Base-by-base conservation (phyloP, 2,888 invertebrate genomes). In the Pherbina coryleti region DNA sequence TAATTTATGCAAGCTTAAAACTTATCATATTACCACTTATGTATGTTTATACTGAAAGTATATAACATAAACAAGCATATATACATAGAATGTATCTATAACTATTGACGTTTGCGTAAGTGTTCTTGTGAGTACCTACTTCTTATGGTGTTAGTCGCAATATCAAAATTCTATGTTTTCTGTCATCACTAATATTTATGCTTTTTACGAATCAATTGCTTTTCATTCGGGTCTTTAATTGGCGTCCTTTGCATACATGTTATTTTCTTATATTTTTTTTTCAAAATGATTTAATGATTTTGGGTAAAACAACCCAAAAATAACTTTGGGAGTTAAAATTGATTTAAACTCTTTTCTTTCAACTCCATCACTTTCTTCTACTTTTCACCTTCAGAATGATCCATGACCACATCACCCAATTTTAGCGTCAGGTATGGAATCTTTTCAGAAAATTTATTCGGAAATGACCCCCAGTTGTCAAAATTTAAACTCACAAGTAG, bases 121-220 rank as follows among this genome's bases (percentile, higher is more conserved):
- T 64, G 64, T 64, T 64, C 2, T 28, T 64, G 64, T 64, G 31
- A 64, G 64, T 64, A 64, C 57, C 31, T 64, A 64, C 22, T 31
- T 64, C n/a, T n/a, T 83, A 83, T 88, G 88, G 89, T 88, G 89
- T 88, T 85, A 89, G 88, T 88, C 86, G 85, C 88, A 88, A 86
- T 84, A 84, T 84, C 85, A 82, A 62, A 70, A 70, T 37, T 80
- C 78, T 86, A 82, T 85, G 84, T 84, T 82, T 82, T 85, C 83
- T 86, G 84, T 88, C 86, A 85, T 85, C 82, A 88, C 86, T 86
- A 86, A 87, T 87, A 82, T 78, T 79, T 69, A 66, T 60, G 60
- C 67, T 72, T 78, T 73, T 70, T 25, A 60, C 70, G 60, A 72
- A 64, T 70, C 66, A 64, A 62, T n/a, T 44, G 69, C 67, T 73